Base-by-base conservation (phyloP, 2,888 invertebrate species). In the Oscheius sp. region DNA sequence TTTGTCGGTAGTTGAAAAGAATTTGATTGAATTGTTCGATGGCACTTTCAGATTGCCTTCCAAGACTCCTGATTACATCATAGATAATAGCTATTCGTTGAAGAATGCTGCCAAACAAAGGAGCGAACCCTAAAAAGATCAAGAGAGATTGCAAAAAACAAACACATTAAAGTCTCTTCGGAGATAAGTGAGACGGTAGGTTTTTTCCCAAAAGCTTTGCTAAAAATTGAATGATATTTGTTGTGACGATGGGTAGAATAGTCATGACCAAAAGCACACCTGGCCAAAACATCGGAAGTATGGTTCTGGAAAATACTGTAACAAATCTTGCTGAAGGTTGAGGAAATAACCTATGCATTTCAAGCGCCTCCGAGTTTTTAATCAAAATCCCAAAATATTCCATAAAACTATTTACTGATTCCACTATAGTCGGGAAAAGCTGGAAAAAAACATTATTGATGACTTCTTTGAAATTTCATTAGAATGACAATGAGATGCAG, bases 261-360 rank as follows among this genome's bases (percentile, higher is more conserved):
- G 12, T 64, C 65, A 45, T 77, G 70, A 45, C 80, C 80, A 55
- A 78, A 80, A 10, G 75, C 78, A 52, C 80, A 80, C 66, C 77
- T 57, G 0, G 73, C 75, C 29, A 80, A 42, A 2, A 80, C 77
- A 29, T 76, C 74, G 5, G 78, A 77, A 0, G 80, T 80, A 34
- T 78, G 77, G 29, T 75, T 76, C 74, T 80, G 80, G 45, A 80
- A 80, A 8, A 78, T 39, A 63, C 80, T 80, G 61, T 50, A 76
- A 73, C 29, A 37, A 8, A 37, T 37, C 37, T 37, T 37, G 37
- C 37, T 10, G 37, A 37, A 37, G 10, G 37, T 37, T 37, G 37
- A 37, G 8, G 8, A 10, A 10, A 10, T 53, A 53, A 53, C 53
- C 53, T n/a, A 20, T 53, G 31, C 48, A 48, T 48, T 6, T 48